Evolutionary conservation across 2,888 invertebrate species (phyloP).

Genomic region (Agrotis segetum): DNA sequence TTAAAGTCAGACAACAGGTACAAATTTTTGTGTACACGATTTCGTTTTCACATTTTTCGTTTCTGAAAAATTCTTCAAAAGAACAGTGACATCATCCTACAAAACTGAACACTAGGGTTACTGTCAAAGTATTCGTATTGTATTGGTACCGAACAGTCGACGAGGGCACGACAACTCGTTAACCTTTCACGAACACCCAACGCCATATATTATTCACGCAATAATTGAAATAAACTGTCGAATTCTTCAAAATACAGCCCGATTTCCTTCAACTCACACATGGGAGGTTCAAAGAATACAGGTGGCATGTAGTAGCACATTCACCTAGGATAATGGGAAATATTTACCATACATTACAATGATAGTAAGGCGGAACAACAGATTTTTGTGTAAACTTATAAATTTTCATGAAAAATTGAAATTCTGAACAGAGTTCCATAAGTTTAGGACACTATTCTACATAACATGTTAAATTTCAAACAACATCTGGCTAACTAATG

Average conservation of each 20-base stretch:
- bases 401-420: constrained; percentile 55
- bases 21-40: neutral
- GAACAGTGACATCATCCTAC: constrained; percentile 3
- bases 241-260: constrained; percentile 66
- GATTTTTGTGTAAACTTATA: constrained; percentile 54
- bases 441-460: constrained; percentile 27
- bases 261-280: constrained; percentile 46
- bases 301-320: constrained; percentile 62
- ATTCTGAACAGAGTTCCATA: constrained; percentile 38
- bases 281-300: constrained; percentile 57
- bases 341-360: constrained; percentile 66
- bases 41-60: neutral
- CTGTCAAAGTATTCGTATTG: constrained; percentile 31
- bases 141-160: constrained; percentile 41
- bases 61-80: neutral
- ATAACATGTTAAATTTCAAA: constrained; percentile 38
- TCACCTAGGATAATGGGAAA: constrained; percentile 58
- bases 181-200: constrained; percentile 85
- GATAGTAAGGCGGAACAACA: constrained; percentile 56
- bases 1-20: no score
- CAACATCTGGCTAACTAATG: constrained; percentile 63
- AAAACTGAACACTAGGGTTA: constrained; percentile 5
- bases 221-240: constrained; percentile 71
- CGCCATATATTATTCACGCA: constrained; percentile 81
- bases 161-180: constrained; percentile 78